These are phyloP conservation scores for Numida meleagris DNA, from an alignment of 2,113 vertebrate genomes.

Conservation along the genomic window DNA sequence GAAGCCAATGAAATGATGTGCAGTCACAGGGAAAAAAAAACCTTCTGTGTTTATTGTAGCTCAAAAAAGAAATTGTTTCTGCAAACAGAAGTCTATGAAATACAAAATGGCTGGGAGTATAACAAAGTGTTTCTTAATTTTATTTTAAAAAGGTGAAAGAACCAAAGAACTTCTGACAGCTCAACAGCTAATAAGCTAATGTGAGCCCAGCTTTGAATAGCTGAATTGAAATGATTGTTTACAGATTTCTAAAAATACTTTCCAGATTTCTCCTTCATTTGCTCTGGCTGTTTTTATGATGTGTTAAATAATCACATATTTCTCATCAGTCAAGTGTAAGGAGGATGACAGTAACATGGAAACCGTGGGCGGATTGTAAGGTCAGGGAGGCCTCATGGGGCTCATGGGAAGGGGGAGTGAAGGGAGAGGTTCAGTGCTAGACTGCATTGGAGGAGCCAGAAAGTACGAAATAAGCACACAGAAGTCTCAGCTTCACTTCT, in stretches of 20 bases:
- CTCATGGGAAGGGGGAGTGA: neutral
- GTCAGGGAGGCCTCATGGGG: conserved; percentile 31
- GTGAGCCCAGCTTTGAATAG: neutral
- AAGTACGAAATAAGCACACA: neutral
- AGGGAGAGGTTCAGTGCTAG: conserved; percentile 2
- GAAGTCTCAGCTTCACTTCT: neutral
- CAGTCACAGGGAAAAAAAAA: neutral
- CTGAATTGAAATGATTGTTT: conserved; percentile 24
- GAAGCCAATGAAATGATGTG: conserved; percentile 28
- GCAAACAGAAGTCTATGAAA: neutral
- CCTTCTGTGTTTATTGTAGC: neutral
- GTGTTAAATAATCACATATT: conserved; percentile 50
- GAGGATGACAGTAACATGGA: conserved; percentile 49
- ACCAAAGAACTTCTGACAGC: conserved; percentile 7
- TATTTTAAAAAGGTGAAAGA: neutral
- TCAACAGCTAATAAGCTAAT: neutral
- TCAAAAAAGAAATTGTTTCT: conserved; percentile 25
- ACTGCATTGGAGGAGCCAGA: conserved; percentile 5
- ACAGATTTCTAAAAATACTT: conserved; percentile 51
- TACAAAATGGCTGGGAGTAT: neutral
- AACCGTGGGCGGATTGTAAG: conserved; percentile 5
- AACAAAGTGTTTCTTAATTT: conserved; percentile 28
- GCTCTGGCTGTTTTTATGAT: conserved; percentile 44
- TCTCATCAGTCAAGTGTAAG: conserved; percentile 59
- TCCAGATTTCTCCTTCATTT: conserved; percentile 60